These are phyloP conservation scores for Siderastrea radians DNA, from an alignment of 92 coral and sea anemone genomes.

Conservation along the genomic window DNA sequence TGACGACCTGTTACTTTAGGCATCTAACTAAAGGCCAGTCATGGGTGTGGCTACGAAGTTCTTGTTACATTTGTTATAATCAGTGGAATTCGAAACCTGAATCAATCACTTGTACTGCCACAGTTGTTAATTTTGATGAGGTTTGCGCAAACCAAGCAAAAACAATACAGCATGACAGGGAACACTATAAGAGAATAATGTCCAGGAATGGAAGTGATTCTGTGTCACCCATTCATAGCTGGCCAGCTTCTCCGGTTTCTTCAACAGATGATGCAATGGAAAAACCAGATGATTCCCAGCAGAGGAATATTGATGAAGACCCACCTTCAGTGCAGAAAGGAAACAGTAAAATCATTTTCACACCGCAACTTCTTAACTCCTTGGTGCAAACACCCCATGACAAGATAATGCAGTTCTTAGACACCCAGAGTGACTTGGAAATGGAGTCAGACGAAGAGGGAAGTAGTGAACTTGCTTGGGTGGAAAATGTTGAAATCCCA, in stretches of 20 bases:
- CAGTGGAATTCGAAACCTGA: constrained; percentile 82
- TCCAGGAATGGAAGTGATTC: constrained; percentile 1
- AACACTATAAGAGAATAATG: constrained; percentile 37
- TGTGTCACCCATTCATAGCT: not conserved
- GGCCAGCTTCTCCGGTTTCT: not conserved
- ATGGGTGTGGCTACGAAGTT: constrained; percentile 76
- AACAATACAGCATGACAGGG: constrained; percentile 46
- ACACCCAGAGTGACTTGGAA: constrained; percentile 12
- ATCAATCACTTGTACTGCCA: constrained; percentile 40
- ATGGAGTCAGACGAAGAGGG: constrained; percentile 11
- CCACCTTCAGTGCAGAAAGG: not conserved
- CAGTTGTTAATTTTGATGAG: constrained; percentile 52
- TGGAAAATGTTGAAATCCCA: constrained; percentile 25
- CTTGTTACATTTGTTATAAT: constrained; percentile 70
- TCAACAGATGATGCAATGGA: not conserved
- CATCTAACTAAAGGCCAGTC: constrained; percentile 72
- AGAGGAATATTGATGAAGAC: not conserved
- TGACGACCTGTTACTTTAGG: constrained; percentile 73
- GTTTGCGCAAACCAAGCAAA: constrained; percentile 66
- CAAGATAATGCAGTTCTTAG: not conserved
- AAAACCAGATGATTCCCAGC: not conserved
- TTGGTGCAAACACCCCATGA: constrained; percentile 26
- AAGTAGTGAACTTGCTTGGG: constrained; percentile 17
- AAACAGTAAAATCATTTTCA: not conserved
- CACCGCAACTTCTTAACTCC: not conserved